A percentile compares a stretch with the other conserved stretches of the same genome.
Evolutionary conservation across 2,113 vertebrate species (phyloP).

Genomic region (Nerophis ophidion): DNA sequence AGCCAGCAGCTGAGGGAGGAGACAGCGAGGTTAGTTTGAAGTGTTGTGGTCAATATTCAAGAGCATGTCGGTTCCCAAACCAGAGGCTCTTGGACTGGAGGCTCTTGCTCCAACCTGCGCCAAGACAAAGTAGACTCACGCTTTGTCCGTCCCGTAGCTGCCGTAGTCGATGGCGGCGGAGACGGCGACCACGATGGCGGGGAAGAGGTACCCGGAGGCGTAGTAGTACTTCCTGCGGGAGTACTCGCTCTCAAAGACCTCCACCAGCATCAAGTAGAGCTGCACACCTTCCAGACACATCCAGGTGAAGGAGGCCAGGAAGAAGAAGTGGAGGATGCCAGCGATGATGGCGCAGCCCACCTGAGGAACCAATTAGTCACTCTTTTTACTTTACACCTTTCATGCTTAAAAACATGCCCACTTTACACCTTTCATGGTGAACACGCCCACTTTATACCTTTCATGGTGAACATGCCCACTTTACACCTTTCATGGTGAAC

Average conservation of each 20-base stretch:
- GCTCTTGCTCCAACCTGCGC: no score
- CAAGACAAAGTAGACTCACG: slow-evolving; percentile 78
- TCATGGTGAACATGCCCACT: no score
- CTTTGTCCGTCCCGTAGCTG: slow-evolving; percentile 92
- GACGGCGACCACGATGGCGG: slow-evolving; percentile 93
- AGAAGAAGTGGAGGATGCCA: slow-evolving; percentile 97
- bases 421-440: no score
- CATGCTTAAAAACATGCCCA: no score
- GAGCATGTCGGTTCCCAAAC: no score
- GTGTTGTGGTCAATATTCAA: no score
- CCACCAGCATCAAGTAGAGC: slow-evolving; percentile 97
- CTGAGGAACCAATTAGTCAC: slow-evolving; percentile 55
- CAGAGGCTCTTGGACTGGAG: no score
- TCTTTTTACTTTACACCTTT: background rate
- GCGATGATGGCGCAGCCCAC: slow-evolving; percentile 94
- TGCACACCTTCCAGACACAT: slow-evolving; percentile 98
- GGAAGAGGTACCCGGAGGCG: slow-evolving; percentile 93
- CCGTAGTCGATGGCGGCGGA: slow-evolving; percentile 94
- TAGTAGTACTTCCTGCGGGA: slow-evolving; percentile 98
- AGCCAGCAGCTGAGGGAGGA: slow-evolving; percentile 87
- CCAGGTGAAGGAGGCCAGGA: slow-evolving; percentile 96
- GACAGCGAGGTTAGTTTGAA: background rate
- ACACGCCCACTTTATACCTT: no score
- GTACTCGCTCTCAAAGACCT: slow-evolving; percentile 99
- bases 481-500: no score